Conservation (phyloP, 2,113 vertebrate genomes). For the Tachysurus fulvidraco region DNA sequence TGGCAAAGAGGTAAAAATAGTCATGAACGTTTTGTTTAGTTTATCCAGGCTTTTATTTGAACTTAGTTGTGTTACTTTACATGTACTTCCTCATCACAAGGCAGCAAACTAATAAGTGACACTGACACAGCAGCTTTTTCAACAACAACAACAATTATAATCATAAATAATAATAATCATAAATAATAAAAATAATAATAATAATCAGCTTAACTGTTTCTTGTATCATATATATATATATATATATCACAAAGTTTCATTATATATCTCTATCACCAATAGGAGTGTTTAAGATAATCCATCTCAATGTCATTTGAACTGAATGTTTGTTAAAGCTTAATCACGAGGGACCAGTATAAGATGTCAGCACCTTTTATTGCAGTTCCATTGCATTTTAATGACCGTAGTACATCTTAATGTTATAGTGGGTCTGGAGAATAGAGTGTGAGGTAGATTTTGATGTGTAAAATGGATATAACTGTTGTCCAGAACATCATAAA, state of each 20-base stretch:
- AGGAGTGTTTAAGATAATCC: not conserved
- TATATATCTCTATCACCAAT: not conserved
- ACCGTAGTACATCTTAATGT: not conserved
- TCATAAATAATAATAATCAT: too few species aligned
- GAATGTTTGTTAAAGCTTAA: not conserved
- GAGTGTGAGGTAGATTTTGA: not conserved
- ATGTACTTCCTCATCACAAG: not conserved
- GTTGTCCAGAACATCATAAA: not conserved
- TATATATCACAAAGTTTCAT: too few species aligned
- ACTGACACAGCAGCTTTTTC: not conserved
- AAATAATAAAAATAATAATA: too few species aligned
- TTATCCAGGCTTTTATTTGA: not conserved
- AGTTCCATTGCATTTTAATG: not conserved
- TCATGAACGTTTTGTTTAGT: not conserved
- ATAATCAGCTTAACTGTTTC: too few species aligned
- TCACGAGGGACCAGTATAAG: not conserved
- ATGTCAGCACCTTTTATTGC: not conserved
- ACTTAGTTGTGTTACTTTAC: not conserved
- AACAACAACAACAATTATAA: too few species aligned
- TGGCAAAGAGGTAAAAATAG: constrained; percentile 61
- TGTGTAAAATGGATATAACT: not conserved
- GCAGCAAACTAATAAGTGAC: not conserved
- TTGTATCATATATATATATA: too few species aligned
- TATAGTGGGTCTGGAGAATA: not conserved
- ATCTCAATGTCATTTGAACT: not conserved